Evolutionary conservation across 2,888 invertebrate genomes (phyloP).

Genomic region (Sthenelais limicola): DNA sequence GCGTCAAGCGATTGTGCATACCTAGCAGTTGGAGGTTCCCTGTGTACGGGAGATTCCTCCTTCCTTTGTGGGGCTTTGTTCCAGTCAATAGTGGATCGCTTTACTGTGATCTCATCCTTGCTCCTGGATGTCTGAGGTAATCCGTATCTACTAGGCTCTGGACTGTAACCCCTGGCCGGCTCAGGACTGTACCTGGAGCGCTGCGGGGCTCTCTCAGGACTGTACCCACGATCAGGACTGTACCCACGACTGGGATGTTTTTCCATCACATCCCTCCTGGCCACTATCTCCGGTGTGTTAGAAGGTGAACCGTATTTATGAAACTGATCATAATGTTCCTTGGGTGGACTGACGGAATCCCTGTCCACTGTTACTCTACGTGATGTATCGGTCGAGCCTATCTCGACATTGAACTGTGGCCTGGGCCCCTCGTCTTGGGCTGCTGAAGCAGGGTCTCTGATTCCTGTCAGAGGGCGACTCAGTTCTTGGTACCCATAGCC

Average conservation of each 20-base stretch:
- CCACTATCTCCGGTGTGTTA: constrained; percentile 30
- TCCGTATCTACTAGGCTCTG: neutral
- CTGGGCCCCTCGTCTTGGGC: neutral
- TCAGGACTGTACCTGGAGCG: neutral
- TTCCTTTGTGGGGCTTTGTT: neutral
- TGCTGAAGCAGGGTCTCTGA: neutral
- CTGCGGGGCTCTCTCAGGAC: neutral
- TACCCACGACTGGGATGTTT: constrained; percentile 32
- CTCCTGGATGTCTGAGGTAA: constrained; percentile 12
- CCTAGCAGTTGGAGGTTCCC: neutral
- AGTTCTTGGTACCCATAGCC: constrained; percentile 30
- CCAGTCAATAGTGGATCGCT: constrained; percentile 26
- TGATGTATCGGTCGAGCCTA: constrained; percentile 18
- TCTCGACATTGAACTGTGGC: constrained; percentile 30
- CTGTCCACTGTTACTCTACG: constrained; percentile 2
- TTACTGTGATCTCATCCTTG: constrained; percentile 35
- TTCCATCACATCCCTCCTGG: constrained; percentile 43
- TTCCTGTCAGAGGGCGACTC: neutral
- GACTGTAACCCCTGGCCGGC: no score
- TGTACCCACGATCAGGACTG: no score
- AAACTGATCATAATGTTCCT: neutral
- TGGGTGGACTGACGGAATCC: constrained; percentile 4
- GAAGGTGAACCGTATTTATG: neutral
- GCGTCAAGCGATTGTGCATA: constrained; percentile 9
- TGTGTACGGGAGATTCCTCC: neutral